phyloP scores from a whole-genome alignment of 2,113 vertebrate genomes.

The Nyctereutes procyonoides region DNA sequence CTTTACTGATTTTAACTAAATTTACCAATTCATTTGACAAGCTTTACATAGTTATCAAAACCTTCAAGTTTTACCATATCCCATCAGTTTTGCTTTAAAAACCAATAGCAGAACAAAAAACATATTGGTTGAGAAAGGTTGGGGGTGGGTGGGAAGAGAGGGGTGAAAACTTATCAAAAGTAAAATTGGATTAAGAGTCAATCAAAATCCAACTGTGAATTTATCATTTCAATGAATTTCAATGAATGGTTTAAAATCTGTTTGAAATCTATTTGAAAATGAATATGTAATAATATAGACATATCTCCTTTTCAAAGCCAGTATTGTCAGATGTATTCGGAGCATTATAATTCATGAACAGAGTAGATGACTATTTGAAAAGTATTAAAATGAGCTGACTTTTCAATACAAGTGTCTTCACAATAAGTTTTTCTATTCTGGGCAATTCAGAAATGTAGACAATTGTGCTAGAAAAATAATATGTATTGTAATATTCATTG shows the following conservation, averaged over 20 bases:
- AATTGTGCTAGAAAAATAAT: constrained; percentile 92
- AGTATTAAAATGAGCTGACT: constrained; percentile 94
- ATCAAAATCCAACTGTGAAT: constrained; percentile 91
- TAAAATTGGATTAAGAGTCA: constrained; percentile 92
- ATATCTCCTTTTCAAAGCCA: constrained; percentile 90
- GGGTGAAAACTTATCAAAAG: constrained; percentile 86
- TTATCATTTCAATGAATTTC: constrained; percentile 92
- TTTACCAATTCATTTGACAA: constrained; percentile 69
- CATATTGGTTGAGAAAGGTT: constrained; percentile 79
- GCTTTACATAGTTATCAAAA: constrained; percentile 74
- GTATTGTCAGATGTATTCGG: constrained; percentile 90
- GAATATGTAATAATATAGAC: constrained; percentile 92
- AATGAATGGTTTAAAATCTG: constrained; percentile 92
- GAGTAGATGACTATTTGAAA: constrained; percentile 92
- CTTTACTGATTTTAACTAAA: constrained; percentile 70
- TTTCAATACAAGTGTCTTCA: constrained; percentile 93
- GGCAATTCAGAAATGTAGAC: constrained; percentile 91
- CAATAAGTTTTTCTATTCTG: constrained; percentile 92
- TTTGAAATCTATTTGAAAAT: constrained; percentile 93
- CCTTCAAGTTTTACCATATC: constrained; percentile 67
- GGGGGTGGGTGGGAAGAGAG: constrained; percentile 66
- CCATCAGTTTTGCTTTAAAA: constrained; percentile 79
- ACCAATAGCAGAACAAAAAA: constrained; percentile 83
- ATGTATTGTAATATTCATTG: constrained; percentile 93
- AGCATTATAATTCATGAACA: constrained; percentile 95